A percentile compares a stretch with the other conserved stretches of the same genome.
Evolutionary conservation across 2,797 vertebrate genomes (phyloP).

Genomic region (Darevskia nairensis): DNA sequence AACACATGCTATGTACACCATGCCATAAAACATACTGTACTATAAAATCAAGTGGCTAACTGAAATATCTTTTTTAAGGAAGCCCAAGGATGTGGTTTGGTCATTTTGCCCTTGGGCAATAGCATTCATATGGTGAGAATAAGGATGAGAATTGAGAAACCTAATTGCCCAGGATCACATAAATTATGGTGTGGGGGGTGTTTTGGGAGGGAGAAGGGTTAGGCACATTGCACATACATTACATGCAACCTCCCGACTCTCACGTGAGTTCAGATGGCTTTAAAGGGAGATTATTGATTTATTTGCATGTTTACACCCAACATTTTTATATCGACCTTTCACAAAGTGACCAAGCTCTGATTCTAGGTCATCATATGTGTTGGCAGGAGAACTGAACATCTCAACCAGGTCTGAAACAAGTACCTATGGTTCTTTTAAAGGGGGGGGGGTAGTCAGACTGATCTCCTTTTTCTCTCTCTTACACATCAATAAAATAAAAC

Average conservation of each 20-base stretch:
- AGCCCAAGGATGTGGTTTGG: background rate
- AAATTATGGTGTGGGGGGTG: background rate
- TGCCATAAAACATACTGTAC: background rate
- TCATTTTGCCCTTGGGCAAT: background rate
- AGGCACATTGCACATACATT: background rate
- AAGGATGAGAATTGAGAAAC: too few species aligned
- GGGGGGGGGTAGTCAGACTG: background rate
- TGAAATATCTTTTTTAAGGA: slow-evolving; percentile 1
- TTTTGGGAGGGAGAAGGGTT: background rate
- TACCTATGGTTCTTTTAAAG: background rate
- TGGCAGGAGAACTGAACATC: background rate
- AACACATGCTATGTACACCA: background rate
- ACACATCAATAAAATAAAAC: background rate
- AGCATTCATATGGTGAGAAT: background rate
- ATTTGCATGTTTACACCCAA: background rate
- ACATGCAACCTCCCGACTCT: background rate
- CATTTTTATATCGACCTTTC: background rate
- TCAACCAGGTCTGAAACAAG: background rate
- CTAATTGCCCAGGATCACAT: background rate
- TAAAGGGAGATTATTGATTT: background rate
- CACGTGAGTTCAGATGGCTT: background rate
- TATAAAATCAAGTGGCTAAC: background rate
- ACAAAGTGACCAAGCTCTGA: background rate
- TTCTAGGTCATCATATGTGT: background rate
- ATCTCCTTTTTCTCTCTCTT: background rate